These are phyloP conservation scores for Dicerorhinus sumatrensis DNA, from an alignment of 2,113 vertebrate species.

Conservation along the genomic window DNA sequence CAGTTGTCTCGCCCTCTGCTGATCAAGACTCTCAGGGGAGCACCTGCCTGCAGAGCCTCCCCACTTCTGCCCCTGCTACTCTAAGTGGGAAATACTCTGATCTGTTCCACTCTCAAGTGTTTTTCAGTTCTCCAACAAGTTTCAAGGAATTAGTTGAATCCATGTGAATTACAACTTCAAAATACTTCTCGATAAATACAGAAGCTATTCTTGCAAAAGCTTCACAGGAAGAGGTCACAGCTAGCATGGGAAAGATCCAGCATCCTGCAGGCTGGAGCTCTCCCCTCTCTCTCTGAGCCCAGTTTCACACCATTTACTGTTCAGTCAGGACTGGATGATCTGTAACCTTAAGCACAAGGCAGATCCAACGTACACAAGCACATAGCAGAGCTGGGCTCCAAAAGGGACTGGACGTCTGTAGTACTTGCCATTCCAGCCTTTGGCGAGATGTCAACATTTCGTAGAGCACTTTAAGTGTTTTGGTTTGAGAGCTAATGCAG, in stretches of 20 bases:
- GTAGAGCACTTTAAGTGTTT: constrained; percentile 62
- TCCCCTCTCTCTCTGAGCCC: not conserved
- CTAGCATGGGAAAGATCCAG: constrained; percentile 68
- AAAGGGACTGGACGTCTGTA: not conserved
- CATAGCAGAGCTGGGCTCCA: not conserved
- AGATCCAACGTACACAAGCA: not conserved
- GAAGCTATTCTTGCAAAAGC: constrained; percentile 59
- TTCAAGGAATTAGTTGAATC: not conserved
- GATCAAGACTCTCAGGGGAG: not conserved
- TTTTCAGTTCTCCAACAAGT: not conserved
- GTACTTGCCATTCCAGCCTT: not conserved
- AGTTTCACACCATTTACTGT: not conserved
- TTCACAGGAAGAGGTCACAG: constrained; percentile 64
- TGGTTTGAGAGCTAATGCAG: constrained; percentile 54
- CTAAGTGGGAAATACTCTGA: not conserved
- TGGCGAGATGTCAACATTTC: constrained; percentile 54
- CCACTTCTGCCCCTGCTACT: not conserved
- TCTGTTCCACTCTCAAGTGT: not conserved
- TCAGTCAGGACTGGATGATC: not conserved
- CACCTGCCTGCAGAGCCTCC: no score
- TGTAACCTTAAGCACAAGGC: not conserved
- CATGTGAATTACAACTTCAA: constrained; percentile 40
- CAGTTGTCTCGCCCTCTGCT: not conserved
- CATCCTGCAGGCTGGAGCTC: not conserved
- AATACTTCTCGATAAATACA: constrained; percentile 38